Percentiles rank a stretch among this genome's conserved stretches.
phyloP scores from a whole-genome alignment of 2,888 invertebrate genomes.

The Papilio protenor region DNA sequence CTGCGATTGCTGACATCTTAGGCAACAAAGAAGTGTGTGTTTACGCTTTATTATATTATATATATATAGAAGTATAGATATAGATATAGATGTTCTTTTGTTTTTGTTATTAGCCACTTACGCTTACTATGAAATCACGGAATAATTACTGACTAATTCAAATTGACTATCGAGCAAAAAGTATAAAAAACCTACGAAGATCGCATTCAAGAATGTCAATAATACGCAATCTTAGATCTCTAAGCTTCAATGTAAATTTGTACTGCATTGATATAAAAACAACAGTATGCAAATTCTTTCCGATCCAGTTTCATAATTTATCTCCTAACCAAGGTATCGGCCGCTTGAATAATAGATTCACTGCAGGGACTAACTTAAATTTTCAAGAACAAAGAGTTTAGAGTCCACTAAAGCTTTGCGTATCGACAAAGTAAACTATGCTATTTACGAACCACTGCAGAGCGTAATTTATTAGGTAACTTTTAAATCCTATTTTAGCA shows the following conservation, averaged over 20 bases:
- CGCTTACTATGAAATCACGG: no score
- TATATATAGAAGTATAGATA: no score
- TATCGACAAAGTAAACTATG: slow-evolving; percentile 16
- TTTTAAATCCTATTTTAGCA: neutral
- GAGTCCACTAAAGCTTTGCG: slow-evolving; percentile 22
- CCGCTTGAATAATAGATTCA: slow-evolving; percentile 39
- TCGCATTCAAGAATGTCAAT: neutral
- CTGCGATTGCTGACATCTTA: no score
- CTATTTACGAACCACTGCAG: slow-evolving; percentile 30
- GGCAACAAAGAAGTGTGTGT: no score
- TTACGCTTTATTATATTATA: no score
- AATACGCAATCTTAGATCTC: neutral
- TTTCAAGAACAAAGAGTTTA: slow-evolving; percentile 35
- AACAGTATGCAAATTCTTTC: slow-evolving; percentile 29
- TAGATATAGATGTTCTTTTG: no score
- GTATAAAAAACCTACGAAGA: neutral
- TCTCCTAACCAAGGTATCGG: slow-evolving; percentile 27
- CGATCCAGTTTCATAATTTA: slow-evolving; percentile 30
- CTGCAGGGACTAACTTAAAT: slow-evolving; percentile 36
- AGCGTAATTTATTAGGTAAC: slow-evolving; percentile 9
- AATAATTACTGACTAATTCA: no score
- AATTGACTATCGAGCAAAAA: no score
- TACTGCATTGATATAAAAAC: slow-evolving; percentile 19
- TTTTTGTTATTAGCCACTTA: no score
- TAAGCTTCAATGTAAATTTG: neutral